A percentile compares a stretch with the other conserved stretches of the same genome.
Evolutionary conservation across 1,140 invertebrate species (phyloP).

Genomic region (Conopomorpha cramerella): DNA sequence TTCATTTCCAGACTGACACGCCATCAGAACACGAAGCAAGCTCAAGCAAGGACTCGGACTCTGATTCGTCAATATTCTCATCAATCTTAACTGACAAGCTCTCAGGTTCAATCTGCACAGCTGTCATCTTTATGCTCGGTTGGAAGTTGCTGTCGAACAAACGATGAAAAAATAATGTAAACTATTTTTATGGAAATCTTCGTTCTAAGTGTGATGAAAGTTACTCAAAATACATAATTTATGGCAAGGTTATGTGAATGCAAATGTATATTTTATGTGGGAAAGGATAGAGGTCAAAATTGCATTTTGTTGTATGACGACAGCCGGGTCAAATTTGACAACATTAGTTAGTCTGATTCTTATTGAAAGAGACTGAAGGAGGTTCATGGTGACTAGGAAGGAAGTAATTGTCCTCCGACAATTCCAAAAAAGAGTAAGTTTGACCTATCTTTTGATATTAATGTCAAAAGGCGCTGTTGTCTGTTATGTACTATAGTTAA

Average conservation of each 20-base stretch:
- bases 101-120: constrained; percentile 50
- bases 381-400: too few species aligned
- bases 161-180: constrained; percentile 34
- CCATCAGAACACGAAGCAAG: constrained; percentile 12
- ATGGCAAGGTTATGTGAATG: neutral
- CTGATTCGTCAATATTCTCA: constrained; percentile 27
- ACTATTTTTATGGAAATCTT: too few species aligned
- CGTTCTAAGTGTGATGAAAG: too few species aligned
- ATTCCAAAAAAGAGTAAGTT: too few species aligned
- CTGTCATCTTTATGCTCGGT: constrained; percentile 47
- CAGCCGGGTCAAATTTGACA: too few species aligned
- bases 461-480: too few species aligned
- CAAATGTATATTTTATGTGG: neutral
- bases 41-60: constrained; percentile 13
- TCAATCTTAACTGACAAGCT: constrained; percentile 41
- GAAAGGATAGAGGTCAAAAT: neutral
- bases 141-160: constrained; percentile 51
- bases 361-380: too few species aligned
- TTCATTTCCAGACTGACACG: constrained; percentile 37
- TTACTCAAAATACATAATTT: neutral
- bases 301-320: too few species aligned
- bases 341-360: too few species aligned
- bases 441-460: too few species aligned
- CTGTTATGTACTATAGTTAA: too few species aligned
- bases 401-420: too few species aligned